Evolutionary conservation across 2,113 vertebrate species (phyloP), one percentile per base, ranked within the genome.

Genomic region (Colius striatus): DNA sequence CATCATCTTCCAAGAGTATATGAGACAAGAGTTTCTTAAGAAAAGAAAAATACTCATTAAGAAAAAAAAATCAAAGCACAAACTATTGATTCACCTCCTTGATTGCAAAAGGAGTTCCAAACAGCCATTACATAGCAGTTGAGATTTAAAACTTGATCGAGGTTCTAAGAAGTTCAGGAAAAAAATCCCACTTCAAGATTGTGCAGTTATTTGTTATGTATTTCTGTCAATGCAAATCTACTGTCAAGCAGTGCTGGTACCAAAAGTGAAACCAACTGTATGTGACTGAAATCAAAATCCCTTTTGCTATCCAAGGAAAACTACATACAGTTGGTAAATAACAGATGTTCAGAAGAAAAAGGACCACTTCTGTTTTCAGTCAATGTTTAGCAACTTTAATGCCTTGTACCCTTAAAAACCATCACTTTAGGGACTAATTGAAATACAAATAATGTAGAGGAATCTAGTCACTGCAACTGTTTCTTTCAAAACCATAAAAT

Each of bases 81-180:
- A 30, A 68, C 17, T 54, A 73, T 3, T 5, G 6, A 87, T 16
- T 73, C 18, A 6, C 29, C 65, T 82, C 36, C 41, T 38, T 72
- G 32, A 57, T 3, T 30, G 36, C n/a, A 84, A 84, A 87, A 82
- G 6, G 12, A 47, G 43, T 26, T 70, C 34, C 17, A 70, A 79
- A 34, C 0, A 60, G 36, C 36, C 3, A 0, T 11, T n/a, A 73
- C 17, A 16, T 17, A 7, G 2, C 68, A 74, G 41, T 0, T 87
- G 27, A 76, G n/a, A 66, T 58, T 29, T 58, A 61, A 78, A 91
- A 54, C 5, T 25, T 27, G 8, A 13, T 88, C 9, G 16, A 66
- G 8, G 47, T 50, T 78, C 20, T 41, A 68, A 65, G 27, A 55
- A 22, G 9, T 10, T 41, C n/a, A 51, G 34, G 11, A 77, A 67